A percentile compares a stretch with the other conserved stretches of the same genome.
phyloP scores from a whole-genome alignment of 2,888 invertebrate genomes.

The Lepidochrysops patricia region DNA sequence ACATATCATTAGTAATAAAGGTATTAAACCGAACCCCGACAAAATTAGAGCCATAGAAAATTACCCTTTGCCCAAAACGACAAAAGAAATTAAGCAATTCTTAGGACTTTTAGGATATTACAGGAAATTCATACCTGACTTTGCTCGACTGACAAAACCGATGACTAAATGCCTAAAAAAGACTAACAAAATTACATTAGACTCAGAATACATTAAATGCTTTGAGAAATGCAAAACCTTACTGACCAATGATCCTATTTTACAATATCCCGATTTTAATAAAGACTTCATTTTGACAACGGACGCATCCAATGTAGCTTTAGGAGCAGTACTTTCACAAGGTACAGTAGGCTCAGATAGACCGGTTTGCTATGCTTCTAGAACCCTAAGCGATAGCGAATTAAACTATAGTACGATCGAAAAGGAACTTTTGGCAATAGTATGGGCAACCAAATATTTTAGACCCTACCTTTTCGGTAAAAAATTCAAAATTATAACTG shows the following conservation, averaged over 20 bases:
- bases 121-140: conserved; percentile 29
- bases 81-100: too few relatives aligned
- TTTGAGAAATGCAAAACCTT: conserved; percentile 23
- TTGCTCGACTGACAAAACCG: conserved; percentile 23
- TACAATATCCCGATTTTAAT: conserved; percentile 16
- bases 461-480: conserved; percentile 20
- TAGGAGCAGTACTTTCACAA: conserved; percentile 27
- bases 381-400: conserved; percentile 27
- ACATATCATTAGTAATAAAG: conserved; percentile 25
- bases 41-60: conserved; percentile 26
- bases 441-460: conserved; percentile 26
- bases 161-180: conserved; percentile 22
- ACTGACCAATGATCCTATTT: not conserved
- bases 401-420: conserved; percentile 20
- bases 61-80: conserved; percentile 27
- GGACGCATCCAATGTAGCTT: conserved; percentile 24
- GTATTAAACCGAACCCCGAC: conserved; percentile 28
- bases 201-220: conserved; percentile 18
- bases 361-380: conserved; percentile 22
- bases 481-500: conserved; percentile 22
- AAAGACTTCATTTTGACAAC: conserved; percentile 23
- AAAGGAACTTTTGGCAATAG: conserved; percentile 31
- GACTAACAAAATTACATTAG: not conserved
- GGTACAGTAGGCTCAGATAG: conserved; percentile 23
- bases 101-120: conserved; percentile 29